These are phyloP conservation scores for Rotaria socialis DNA, from an alignment of 2,888 invertebrate genomes.

Conservation along the genomic window DNA sequence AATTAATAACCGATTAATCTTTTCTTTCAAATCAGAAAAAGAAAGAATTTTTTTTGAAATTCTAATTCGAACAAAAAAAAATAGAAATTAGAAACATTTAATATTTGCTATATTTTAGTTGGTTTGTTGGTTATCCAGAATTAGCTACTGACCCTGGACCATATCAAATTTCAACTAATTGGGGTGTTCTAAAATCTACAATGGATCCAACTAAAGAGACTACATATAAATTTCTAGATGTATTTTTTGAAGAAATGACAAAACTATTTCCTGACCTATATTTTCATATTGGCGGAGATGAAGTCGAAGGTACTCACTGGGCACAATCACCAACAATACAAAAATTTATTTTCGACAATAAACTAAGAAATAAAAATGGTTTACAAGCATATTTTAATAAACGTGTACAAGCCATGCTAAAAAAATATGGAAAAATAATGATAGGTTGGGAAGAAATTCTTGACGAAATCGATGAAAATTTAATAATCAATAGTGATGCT, in stretches of 20 bases:
- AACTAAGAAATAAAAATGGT: background rate
- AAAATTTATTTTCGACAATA: background rate
- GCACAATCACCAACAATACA: background rate
- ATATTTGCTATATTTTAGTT: constrained; percentile 49
- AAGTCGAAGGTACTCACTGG: constrained; percentile 41
- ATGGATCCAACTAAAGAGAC: constrained; percentile 52
- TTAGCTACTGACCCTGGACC: constrained; percentile 51
- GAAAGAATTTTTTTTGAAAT: too few relatives aligned
- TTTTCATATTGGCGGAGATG: constrained; percentile 47
- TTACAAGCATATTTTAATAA: constrained; percentile 6
- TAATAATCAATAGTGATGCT: too few relatives aligned
- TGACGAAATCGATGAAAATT: background rate
- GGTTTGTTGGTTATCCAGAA: constrained; percentile 51
- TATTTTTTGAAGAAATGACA: constrained; percentile 53
- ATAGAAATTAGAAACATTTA: too few relatives aligned
- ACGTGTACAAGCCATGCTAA: background rate
- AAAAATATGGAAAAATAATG: constrained; percentile 4
- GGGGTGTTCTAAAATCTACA: background rate
- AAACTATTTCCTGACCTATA: constrained; percentile 42
- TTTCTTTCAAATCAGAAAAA: too few relatives aligned
- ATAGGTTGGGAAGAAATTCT: constrained; percentile 26
- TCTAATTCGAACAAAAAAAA: too few relatives aligned
- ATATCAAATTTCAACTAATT: background rate
- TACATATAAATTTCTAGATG: constrained; percentile 52
- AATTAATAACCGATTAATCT: background rate